Evolutionary conservation across 2,888 invertebrate genomes (phyloP), one percentile per base, ranked within the genome.

Genomic region (Melanostoma scalare): DNA sequence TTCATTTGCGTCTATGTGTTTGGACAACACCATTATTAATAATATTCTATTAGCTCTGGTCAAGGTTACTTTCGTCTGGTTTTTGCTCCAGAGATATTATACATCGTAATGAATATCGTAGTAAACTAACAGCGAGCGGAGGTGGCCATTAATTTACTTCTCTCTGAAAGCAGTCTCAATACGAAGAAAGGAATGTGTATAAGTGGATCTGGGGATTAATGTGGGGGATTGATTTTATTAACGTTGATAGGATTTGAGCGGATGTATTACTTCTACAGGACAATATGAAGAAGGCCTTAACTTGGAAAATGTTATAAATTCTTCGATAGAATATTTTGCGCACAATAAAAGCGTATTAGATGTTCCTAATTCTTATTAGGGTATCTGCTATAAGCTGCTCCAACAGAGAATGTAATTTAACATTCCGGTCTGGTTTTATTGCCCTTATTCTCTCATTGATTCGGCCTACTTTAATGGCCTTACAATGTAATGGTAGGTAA

Each of bases 141-240:
- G 44, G 52, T 42, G 76, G 52, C 48, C 58, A 76, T 76, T 72
- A 71, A 76, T 72, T 81, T 48, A 44, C 60, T 63, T 60, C 36
- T 20, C 20, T 20, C 20, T 60, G 75, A 80, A 75, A 63, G 79
- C 55, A 52, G 44, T 44, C 35, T 10, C 33, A 35, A 0, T 10
- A 44, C 31, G 42, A 42, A 44, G 33, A 44, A 46, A 4, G 2
- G n/a, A 72, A 2, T 35, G 40, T 68, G 67, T 79, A n/a, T n/a
- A 63, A 79, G 63, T 80, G 74, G 75, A 74, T 69, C 63, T 44
- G 6, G 33, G 56, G 74, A 69, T 69, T 68, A 69, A 63, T 35
- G 50, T 52, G 36, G 61, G 60, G 20, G 38, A 53, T 63, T 63
- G 61, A 69, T 69, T 69, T 53, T 63, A 69, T 76, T 69, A 76